Evolutionary conservation across 2,797 vertebrate genomes (phyloP).

Genomic region (Sebastes umbrosus): DNA sequence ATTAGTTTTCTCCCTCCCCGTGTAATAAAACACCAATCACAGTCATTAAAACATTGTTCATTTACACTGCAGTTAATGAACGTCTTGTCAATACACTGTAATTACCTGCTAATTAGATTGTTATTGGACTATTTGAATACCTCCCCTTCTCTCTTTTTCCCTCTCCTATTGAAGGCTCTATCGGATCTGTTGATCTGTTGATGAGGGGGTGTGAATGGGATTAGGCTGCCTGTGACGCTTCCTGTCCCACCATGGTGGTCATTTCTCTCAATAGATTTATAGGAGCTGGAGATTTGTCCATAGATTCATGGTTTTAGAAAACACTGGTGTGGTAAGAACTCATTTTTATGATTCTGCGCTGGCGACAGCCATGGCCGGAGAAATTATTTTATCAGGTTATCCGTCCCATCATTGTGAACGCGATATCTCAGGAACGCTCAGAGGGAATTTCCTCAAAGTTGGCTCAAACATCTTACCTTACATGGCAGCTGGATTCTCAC

Average conservation of each 20-base stretch:
- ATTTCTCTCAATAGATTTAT: background rate
- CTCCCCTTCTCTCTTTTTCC: background rate
- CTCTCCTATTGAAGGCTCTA: background rate
- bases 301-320: background rate
- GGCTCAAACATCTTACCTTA: too few species aligned
- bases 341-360: background rate
- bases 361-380: background rate
- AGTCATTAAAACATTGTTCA: constrained; percentile 24
- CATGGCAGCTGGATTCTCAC: too few species aligned
- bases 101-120: constrained; percentile 39
- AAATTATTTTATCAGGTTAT: background rate
- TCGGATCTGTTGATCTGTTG: constrained; percentile 9
- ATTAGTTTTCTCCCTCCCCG: constrained; percentile 25
- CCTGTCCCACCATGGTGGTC: background rate
- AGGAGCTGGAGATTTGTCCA: background rate
- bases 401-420: background rate
- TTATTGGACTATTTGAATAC: constrained; percentile 21
- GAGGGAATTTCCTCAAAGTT: too few species aligned
- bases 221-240: background rate
- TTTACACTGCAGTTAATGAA: constrained; percentile 22
- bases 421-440: background rate
- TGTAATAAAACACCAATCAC: constrained; percentile 27
- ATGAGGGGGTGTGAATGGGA: constrained; percentile 22
- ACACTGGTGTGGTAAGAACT: background rate
- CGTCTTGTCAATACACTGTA: constrained; percentile 10